A percentile compares a stretch with the other conserved stretches of the same genome.
phyloP scores from a whole-genome alignment of 1,140 invertebrate genomes.

The Diuraphis noxia region DNA sequence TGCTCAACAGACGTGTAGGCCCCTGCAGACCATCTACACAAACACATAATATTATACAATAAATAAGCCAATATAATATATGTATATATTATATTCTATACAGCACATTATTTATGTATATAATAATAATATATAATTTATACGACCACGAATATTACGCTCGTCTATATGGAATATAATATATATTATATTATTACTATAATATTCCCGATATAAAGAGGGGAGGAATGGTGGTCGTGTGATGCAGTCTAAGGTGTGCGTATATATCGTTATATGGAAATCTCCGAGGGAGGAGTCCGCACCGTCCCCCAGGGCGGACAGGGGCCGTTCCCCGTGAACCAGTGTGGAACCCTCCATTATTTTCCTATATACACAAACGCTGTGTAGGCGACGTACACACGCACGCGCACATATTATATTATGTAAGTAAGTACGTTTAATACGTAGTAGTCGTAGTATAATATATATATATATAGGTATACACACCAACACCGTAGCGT shows the following conservation, averaged over 20 bases:
- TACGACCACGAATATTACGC: not conserved
- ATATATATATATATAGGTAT: not conserved
- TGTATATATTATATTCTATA: no score
- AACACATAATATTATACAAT: not conserved
- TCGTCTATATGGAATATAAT: not conserved
- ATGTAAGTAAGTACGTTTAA: not conserved
- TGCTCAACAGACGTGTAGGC: not conserved
- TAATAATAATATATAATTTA: not conserved
- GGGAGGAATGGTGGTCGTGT: not conserved
- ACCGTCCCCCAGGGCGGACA: conserved; percentile 51
- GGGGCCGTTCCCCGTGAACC: conserved; percentile 47
- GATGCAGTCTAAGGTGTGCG: not conserved
- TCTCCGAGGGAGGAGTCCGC: conserved; percentile 44
- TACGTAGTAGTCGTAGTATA: not conserved
- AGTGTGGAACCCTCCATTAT: conserved; percentile 48
- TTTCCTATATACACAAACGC: not conserved
- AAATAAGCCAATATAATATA: not conserved
- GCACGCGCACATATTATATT: not conserved
- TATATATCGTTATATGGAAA: conserved; percentile 31
- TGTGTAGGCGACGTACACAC: not conserved
- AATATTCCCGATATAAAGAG: not conserved
- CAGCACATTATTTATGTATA: no score
- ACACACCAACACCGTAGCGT: no score
- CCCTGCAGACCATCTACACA: not conserved
- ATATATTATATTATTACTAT: not conserved